Conservation (phyloP, 1,140 invertebrate genomes). For the Lasioglossum baleicum region DNA sequence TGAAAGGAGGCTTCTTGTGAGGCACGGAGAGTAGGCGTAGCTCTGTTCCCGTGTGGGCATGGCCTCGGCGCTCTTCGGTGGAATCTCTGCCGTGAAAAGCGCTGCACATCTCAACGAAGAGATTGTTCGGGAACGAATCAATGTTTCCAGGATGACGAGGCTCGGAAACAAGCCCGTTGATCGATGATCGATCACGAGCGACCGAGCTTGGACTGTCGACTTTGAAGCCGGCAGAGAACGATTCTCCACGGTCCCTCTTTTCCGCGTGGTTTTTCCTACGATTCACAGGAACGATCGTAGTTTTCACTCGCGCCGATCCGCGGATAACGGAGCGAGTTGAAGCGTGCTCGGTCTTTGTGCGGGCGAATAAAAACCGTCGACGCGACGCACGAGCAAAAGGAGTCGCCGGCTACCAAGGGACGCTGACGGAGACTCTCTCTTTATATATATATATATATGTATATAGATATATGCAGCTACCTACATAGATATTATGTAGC, state of each 20-base stretch:
- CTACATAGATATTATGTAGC: background rate
- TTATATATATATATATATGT: no score
- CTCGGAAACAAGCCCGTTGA: no score
- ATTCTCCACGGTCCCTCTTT: no score
- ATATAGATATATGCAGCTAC: background rate
- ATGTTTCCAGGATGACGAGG: no score
- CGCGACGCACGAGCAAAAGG: background rate
- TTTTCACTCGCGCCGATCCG: conserved; percentile 17
- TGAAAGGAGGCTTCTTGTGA: no score
- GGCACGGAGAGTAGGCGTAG: no score
- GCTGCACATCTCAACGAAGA: no score
- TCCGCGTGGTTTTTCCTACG: background rate
- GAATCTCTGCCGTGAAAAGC: no score
- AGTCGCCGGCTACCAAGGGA: background rate
- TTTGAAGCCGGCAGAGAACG: no score
- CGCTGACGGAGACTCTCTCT: background rate
- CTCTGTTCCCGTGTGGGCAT: no score
- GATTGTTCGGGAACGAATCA: no score
- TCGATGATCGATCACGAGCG: background rate
- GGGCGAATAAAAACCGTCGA: background rate
- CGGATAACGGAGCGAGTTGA: background rate
- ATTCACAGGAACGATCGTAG: background rate
- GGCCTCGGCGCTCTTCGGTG: no score
- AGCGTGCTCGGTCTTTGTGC: conserved; percentile 7
- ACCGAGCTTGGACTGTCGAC: background rate